Evolutionary conservation across 2,113 vertebrate genomes (phyloP).

Genomic region (Aphyosemion australe): DNA sequence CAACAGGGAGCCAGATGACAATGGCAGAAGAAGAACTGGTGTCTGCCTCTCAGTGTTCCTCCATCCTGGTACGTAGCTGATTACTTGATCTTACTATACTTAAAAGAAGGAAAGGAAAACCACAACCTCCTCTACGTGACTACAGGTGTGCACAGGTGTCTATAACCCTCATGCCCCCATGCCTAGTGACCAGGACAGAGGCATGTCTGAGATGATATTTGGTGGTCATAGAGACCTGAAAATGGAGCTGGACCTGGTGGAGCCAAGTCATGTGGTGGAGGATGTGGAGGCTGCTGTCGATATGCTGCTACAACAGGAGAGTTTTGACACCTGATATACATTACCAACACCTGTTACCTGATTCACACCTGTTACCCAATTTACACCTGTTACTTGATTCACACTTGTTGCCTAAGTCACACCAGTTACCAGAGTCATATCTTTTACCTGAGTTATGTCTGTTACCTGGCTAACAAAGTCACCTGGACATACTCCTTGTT

Average conservation of each 20-base stretch:
- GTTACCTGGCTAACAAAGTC: too few species aligned
- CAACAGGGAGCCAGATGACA: constrained; percentile 38
- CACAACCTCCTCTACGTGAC: not conserved
- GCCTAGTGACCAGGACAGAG: constrained; percentile 43
- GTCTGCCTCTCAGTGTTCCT: constrained; percentile 78
- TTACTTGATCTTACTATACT: not conserved
- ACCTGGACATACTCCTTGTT: too few species aligned
- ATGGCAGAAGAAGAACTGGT: constrained; percentile 53
- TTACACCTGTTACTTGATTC: not conserved
- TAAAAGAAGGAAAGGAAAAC: too few species aligned
- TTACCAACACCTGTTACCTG: not conserved
- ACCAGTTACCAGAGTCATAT: too few species aligned
- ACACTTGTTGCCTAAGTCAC: not conserved
- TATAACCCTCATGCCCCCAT: constrained; percentile 75
- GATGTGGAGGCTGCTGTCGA: constrained; percentile 88
- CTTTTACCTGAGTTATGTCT: too few species aligned
- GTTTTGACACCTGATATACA: not conserved
- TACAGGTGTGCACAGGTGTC: constrained; percentile 86
- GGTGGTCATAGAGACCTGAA: constrained; percentile 85
- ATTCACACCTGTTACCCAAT: not conserved
- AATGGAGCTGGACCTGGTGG: constrained; percentile 80
- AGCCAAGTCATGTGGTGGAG: constrained; percentile 80
- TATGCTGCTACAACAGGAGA: constrained; percentile 84
- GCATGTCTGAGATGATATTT: constrained; percentile 62
- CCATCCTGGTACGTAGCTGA: constrained; percentile 75